Base-by-base conservation (phyloP, 1,140 invertebrate genomes). In the Pogonomyrmex californicus region DNA sequence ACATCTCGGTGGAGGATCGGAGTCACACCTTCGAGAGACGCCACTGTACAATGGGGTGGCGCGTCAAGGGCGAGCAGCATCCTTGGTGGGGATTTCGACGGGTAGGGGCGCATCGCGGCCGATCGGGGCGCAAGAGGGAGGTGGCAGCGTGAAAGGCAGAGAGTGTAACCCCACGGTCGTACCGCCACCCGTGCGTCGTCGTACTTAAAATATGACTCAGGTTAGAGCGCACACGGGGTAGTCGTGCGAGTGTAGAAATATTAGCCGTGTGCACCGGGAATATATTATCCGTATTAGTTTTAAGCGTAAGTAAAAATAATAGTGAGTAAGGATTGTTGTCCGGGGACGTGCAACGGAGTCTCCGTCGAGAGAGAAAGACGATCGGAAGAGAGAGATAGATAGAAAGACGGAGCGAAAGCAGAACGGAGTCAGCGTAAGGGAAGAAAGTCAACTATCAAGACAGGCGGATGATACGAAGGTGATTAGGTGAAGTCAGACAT, bases 91-190 rank as follows among this genome's bases (percentile, higher is more conserved):
- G 79, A 49, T 83, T 44, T 1, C 30, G 23, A n/a, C 54, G 44
- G 49, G 79, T 73, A 36, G 79, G 79, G 51, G 17, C 9, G 66
- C 51, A 30, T 82, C 78, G 65, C 78, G n/a, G 66, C 33, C 54
- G 79, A 83, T 54, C 68, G 68, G 47, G 56, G 79, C 68, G 68
- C 68, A 60, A 83, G 79, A 83, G 79, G 79, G 79, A 75, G 79
- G 68, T n/a, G 63, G 68, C 54, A 83, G 79, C 68, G 30, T 70
- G 79, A 83, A 68, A 83, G 68, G 79, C 44, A 60, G 79, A 82
- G 79, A 83, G 79, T 83, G 79, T 83, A 83, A 83, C 68, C 68
- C 79, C 79, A 83, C 66, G 79, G 79, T 83, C 54, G 79, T 51
- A 73, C 79, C 66, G 79, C 41, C 66, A 82, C 66, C 79, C 79